Base-by-base conservation (phyloP, 2,888 invertebrate species). In the Lymantria monacha region DNA sequence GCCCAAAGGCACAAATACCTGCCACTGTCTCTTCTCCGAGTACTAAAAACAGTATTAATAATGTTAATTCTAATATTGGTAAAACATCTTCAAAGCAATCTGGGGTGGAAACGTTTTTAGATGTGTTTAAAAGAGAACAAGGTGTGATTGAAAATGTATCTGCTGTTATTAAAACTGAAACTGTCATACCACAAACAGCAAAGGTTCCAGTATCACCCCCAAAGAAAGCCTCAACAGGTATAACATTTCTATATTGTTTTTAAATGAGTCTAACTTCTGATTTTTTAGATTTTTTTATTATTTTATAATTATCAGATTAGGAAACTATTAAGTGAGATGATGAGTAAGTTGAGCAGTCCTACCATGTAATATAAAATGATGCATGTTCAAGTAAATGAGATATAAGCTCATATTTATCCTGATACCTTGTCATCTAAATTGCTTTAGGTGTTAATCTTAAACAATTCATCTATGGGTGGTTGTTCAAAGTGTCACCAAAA, bases 91-190 rank as follows among this genome's bases (percentile, higher is more conserved):
- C 63, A 40, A 83, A 82, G 55, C 70, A 66, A 41, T 57, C 71
- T 44, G 75, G 69, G 1, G 54, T 76, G 9, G 87, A 88, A 68
- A 90, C 89, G 9, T 91, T 89, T 74, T 70, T 91, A 58, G 91
- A 91, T 85, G 91, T 91, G 41, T 91, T 89, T 60, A 90, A 90
- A 58, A 81, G 90, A 69, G 91, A 90, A 61, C 90, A 90, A 63
- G 86, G 87, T 30, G 66, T 84, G 48, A 72, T 79, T 52, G 81
- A 79, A 47, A 76, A 70, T 53, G 49, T 61, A 30, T 46, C 63
- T 33, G 61, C 73, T 36, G 62, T 68, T 52, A 66, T 80, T n/a
- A 86, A 83, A 77, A 79, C 70, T 59, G 88, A 90, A 56, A 64
- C 76, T 0, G 33, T 55, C 42, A 51, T 59, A 36, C 48, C 58